phyloP scores from a whole-genome alignment of 2,888 invertebrate species.

The Blera fallax region DNA sequence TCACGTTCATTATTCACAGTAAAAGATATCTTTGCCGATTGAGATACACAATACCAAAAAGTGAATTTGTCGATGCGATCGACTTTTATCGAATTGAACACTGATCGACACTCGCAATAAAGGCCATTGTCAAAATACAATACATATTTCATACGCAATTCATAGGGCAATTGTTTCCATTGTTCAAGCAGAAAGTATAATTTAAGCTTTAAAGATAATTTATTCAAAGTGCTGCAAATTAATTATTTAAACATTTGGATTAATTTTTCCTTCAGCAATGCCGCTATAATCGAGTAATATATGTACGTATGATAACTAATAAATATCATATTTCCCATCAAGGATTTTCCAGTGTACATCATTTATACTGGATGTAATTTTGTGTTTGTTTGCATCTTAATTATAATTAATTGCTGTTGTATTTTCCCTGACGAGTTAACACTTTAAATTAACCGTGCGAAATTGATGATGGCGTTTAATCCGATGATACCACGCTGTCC shows the following conservation, averaged over 20 bases:
- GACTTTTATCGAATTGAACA: too few species aligned
- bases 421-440: conserved; percentile 62
- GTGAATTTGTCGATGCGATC: too few species aligned
- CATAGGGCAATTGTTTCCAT: too few species aligned
- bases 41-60: too few species aligned
- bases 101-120: too few species aligned
- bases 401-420: conserved; percentile 66
- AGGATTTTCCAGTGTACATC: conserved; percentile 6
- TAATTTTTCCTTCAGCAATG: background rate
- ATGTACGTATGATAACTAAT: too few species aligned
- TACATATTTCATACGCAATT: too few species aligned
- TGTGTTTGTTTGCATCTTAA: conserved; percentile 46
- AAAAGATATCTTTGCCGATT: too few species aligned
- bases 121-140: too few species aligned
- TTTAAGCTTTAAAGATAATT: background rate
- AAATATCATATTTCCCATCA: conserved; percentile 8
- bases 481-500: conserved; percentile 41
- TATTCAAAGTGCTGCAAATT: background rate
- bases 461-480: conserved; percentile 66
- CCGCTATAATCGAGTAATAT: background rate
- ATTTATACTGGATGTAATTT: conserved; percentile 5
- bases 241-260: background rate
- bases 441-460: conserved; percentile 67
- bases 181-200: too few species aligned
- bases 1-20: too few species aligned